phyloP scores from a whole-genome alignment of 2,113 vertebrate species.

The Mus pahari region DNA sequence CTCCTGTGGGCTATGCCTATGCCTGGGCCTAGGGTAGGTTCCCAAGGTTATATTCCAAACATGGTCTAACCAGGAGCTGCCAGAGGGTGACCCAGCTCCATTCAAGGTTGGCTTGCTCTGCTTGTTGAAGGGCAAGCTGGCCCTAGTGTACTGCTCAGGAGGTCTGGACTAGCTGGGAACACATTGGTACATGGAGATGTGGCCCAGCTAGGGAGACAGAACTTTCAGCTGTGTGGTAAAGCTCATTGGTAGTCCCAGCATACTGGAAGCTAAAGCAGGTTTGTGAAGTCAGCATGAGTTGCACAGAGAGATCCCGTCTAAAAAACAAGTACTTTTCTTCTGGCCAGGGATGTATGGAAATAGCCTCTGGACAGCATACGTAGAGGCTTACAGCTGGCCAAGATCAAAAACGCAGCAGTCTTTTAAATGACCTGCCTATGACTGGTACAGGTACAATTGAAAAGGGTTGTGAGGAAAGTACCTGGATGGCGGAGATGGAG shows the following conservation, averaged over 20 bases:
- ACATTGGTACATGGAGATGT: fast-evolving
- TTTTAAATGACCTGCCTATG: neutral
- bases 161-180: neutral
- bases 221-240: neutral
- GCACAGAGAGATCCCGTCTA: neutral
- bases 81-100: too few species aligned
- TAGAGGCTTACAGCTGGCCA: neutral
- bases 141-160: too few species aligned
- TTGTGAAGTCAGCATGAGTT: neutral
- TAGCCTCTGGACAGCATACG: neutral
- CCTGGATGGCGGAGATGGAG: fast-evolving
- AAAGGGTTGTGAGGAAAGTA: neutral
- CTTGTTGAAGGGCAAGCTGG: neutral
- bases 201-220: neutral
- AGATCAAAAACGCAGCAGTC: neutral
- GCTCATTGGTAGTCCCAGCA: neutral
- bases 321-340: neutral
- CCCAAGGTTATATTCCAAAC: neutral
- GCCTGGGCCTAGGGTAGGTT: neutral
- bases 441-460: too few species aligned
- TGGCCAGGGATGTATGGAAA: neutral
- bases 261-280: neutral
- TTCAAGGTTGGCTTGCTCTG: neutral
- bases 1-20: neutral
- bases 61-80: neutral